These are phyloP conservation scores for Nanorana parkeri DNA, from an alignment of 2,113 vertebrate species.

Conservation along the genomic window DNA sequence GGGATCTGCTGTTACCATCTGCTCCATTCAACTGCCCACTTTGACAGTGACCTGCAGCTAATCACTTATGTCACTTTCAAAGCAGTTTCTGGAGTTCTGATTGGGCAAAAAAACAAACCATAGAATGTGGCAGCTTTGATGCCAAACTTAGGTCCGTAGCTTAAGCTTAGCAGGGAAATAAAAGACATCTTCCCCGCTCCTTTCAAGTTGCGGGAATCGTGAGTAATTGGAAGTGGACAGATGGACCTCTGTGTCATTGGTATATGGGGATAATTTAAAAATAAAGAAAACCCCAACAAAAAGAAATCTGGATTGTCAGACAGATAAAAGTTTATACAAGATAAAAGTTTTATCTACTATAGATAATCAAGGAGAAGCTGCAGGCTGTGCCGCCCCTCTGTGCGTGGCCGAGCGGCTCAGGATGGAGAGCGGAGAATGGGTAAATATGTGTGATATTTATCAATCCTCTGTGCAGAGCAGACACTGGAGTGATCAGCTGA, in stretches of 20 bases:
- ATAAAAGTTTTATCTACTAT: too few relatives aligned
- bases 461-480: too few relatives aligned
- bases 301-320: too few relatives aligned
- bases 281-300: too few relatives aligned
- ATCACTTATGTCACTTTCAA: background rate
- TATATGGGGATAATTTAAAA: too few relatives aligned
- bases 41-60: conserved; percentile 38
- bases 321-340: too few relatives aligned
- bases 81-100: background rate
- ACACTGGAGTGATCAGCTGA: too few relatives aligned
- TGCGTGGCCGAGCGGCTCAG: too few relatives aligned
- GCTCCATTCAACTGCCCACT: conserved; percentile 16
- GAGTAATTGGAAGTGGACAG: conserved; percentile 29
- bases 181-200: background rate
- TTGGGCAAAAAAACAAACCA: background rate
- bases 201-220: background rate
- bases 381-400: too few relatives aligned
- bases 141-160: background rate
- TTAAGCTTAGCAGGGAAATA: background rate
- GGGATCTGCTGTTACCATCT: conserved; percentile 33
- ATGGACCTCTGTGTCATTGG: background rate
- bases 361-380: too few relatives aligned
- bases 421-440: too few relatives aligned
- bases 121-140: background rate
- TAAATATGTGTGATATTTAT: too few relatives aligned